phyloP scores from a whole-genome alignment of 1,140 invertebrate species.

The Ostrea denselamellosa region DNA sequence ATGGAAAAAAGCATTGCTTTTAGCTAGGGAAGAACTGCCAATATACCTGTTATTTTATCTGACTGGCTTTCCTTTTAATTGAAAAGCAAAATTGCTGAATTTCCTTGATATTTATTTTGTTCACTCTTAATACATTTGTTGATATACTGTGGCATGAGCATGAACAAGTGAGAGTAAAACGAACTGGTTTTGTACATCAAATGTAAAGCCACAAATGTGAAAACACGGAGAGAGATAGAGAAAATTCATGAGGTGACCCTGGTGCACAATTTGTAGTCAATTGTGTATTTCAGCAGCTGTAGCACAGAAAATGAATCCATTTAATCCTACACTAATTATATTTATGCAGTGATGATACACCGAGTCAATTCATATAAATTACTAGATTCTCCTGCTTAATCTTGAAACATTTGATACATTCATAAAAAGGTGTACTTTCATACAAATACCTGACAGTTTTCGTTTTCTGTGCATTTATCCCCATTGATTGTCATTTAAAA shows the following conservation, averaged over 20 bases:
- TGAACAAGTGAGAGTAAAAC: constrained; percentile 33
- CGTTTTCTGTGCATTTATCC: no score
- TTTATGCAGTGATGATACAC: no score
- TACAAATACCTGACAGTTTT: no score
- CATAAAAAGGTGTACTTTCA: no score
- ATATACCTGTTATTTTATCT: no score
- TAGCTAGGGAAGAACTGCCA: no score
- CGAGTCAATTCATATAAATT: no score
- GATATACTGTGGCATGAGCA: constrained; percentile 26
- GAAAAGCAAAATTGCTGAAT: not conserved
- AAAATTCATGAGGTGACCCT: not conserved
- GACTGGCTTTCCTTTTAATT: not conserved
- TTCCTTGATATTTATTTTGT: constrained; percentile 34
- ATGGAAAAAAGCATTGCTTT: no score
- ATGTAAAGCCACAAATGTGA: constrained; percentile 9
- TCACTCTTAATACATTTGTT: constrained; percentile 39
- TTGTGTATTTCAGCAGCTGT: not conserved
- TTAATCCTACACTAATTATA: no score
- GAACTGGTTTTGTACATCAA: not conserved
- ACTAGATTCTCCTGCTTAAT: no score
- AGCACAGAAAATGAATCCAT: not conserved
- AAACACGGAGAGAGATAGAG: not conserved
- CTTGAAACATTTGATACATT: no score
- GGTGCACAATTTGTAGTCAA: not conserved
- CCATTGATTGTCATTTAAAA: no score